Evolutionary conservation across 2,888 invertebrate genomes (phyloP).

Genomic region (Rhyacophila evoluta): DNA sequence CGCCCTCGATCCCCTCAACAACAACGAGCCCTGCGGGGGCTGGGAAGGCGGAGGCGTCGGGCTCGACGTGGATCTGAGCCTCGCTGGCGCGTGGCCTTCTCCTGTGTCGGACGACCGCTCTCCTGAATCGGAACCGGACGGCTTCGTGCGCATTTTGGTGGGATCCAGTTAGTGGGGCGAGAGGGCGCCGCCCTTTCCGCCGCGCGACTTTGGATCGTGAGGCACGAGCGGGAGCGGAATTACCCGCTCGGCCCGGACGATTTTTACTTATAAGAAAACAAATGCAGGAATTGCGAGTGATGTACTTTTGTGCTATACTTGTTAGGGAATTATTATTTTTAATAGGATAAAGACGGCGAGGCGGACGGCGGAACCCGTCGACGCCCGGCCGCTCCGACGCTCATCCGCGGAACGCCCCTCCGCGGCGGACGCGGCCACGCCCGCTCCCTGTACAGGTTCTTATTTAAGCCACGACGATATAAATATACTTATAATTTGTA

Average conservation of each 20-base stretch:
- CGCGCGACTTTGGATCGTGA: slow-evolving; percentile 48
- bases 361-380: slow-evolving; percentile 29
- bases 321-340: slow-evolving; percentile 53
- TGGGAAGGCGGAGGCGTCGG: slow-evolving; percentile 43
- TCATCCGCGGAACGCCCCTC: slow-evolving; percentile 37
- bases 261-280: slow-evolving; percentile 41
- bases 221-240: slow-evolving; percentile 38
- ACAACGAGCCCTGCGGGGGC: slow-evolving; percentile 65
- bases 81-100: slow-evolving; percentile 54
- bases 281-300: slow-evolving; percentile 55
- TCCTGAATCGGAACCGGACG: slow-evolving; percentile 57
- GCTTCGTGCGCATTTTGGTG: slow-evolving; percentile 72
- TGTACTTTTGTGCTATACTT: slow-evolving; percentile 54
- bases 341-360: slow-evolving; percentile 28
- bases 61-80: slow-evolving; percentile 44
- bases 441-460: slow-evolving; percentile 11
- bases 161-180: slow-evolving; percentile 74
- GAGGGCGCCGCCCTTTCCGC: slow-evolving; percentile 47
- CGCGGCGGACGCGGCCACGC: not conserved
- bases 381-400: slow-evolving; percentile 34
- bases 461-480: slow-evolving; percentile 49
- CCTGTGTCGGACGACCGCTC: slow-evolving; percentile 56
- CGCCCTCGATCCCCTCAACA: slow-evolving; percentile 84
- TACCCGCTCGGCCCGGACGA: slow-evolving; percentile 26
- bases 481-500: slow-evolving; percentile 47